Evolutionary conservation across 2,113 vertebrate genomes (phyloP).

Genomic region (Noctilio leporinus): DNA sequence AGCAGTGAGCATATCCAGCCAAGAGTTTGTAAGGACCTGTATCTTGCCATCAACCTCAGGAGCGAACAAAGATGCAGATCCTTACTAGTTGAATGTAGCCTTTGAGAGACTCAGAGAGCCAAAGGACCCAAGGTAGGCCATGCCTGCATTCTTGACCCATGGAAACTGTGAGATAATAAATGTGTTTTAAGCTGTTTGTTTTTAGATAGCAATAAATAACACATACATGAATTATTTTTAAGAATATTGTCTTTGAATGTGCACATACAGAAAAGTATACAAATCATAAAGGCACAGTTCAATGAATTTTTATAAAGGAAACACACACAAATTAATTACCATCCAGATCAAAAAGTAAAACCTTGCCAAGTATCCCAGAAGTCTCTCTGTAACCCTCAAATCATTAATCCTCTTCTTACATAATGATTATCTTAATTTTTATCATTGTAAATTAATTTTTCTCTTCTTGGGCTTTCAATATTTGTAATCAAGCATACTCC

Average conservation of each 20-base stretch:
- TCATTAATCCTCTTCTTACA: neutral
- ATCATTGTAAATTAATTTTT: neutral
- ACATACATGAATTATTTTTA: neutral
- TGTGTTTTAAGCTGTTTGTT: neutral
- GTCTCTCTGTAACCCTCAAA: neutral
- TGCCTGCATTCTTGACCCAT: neutral
- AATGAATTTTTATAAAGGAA: neutral
- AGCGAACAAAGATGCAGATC: neutral
- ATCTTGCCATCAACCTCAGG: neutral
- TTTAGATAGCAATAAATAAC: neutral
- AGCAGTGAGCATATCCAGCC: neutral
- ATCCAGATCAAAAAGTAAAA: neutral
- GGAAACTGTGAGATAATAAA: neutral
- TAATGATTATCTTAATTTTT: neutral
- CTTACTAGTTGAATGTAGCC: neutral
- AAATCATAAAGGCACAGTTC: neutral
- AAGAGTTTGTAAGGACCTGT: neutral
- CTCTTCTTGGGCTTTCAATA: neutral
- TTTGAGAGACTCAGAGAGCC: neutral
- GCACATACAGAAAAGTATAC: neutral
- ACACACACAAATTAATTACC: neutral
- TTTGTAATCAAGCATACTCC: neutral
- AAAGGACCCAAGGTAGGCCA: neutral
- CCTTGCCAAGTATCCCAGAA: neutral
- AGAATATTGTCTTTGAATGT: neutral